Percentiles rank a stretch among this genome's conserved stretches.
Evolutionary conservation across 1,140 invertebrate genomes (phyloP).

Genomic region (Drosophila ambigua): DNA sequence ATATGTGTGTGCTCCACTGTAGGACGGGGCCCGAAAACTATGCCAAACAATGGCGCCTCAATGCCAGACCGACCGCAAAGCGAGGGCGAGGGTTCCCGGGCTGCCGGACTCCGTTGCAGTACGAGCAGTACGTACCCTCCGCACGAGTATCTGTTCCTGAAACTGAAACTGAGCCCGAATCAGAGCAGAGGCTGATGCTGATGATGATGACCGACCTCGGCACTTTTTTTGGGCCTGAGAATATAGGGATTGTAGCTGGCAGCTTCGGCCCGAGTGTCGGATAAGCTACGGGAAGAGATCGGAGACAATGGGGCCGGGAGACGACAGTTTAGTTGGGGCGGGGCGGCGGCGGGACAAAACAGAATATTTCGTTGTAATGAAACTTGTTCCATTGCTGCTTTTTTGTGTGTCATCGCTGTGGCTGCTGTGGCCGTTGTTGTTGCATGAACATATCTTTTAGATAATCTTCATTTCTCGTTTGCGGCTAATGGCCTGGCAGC

Average conservation of each 20-base stretch:
- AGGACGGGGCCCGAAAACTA: constrained; percentile 52
- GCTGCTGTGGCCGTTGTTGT: constrained; percentile 46
- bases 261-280: constrained; percentile 54
- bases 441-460: constrained; percentile 75
- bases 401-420: constrained; percentile 19
- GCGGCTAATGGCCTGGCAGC: constrained; percentile 80
- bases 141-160: constrained; percentile 1
- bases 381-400: constrained; percentile 57
- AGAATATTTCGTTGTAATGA: constrained; percentile 69
- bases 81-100: neutral
- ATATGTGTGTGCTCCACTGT: constrained; percentile 27
- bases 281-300: constrained; percentile 58
- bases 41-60: constrained; percentile 80
- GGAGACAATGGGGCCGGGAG: constrained; percentile 43
- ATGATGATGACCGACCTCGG: constrained; percentile 14
- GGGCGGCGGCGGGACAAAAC: constrained; percentile 21
- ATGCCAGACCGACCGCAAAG: constrained; percentile 49
- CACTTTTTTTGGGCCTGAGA: constrained; percentile 18
- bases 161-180: constrained; percentile 35
- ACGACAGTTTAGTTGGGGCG: neutral
- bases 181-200: constrained; percentile 28
- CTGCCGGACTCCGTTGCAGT: constrained; percentile 12
- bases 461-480: constrained; percentile 83
- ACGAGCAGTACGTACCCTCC: neutral
- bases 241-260: constrained; percentile 63